Evolutionary conservation across 2,797 vertebrate species (phyloP).

Genomic region (Apogon hyalosoma): DNA sequence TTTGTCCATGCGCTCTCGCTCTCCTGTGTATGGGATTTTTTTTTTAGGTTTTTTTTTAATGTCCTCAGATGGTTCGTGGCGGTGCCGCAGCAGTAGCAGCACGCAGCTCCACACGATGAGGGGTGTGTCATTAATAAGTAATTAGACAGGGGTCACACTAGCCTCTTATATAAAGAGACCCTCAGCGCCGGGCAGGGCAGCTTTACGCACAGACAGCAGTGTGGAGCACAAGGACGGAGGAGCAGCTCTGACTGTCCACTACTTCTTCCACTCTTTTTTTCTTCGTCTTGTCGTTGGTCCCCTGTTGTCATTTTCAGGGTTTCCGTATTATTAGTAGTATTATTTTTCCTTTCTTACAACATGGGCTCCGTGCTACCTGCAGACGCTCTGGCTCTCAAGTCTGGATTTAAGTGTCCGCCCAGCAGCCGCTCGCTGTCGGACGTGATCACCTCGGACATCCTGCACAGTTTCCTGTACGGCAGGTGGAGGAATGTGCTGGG

Average conservation of each 20-base stretch:
- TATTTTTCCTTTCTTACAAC: constrained; percentile 40
- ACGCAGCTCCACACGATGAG: constrained; percentile 86
- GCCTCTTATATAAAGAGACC: constrained; percentile 88
- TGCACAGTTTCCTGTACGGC: constrained; percentile 98
- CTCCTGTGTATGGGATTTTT: background rate
- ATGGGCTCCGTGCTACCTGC: constrained; percentile 97
- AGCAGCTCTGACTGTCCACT: constrained; percentile 38
- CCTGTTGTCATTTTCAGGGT: background rate
- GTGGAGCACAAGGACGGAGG: constrained; percentile 48
- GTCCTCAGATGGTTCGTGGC: constrained; percentile 37
- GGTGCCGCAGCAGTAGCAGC: constrained; percentile 52
- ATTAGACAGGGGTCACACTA: constrained; percentile 91
- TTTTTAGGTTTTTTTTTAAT: background rate
- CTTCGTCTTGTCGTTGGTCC: background rate
- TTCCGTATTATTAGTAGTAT: background rate
- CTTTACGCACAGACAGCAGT: constrained; percentile 57
- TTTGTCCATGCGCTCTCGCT: background rate
- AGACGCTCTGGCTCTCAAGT: constrained; percentile 91
- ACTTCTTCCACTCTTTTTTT: background rate
- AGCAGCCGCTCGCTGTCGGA: constrained; percentile 90
- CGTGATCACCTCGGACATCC: constrained; percentile 98
- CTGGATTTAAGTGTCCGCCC: constrained; percentile 88
- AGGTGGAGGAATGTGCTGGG: constrained; percentile 96
- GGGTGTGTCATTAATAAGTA: constrained; percentile 97
- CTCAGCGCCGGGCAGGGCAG: constrained; percentile 68